Evolutionary conservation across 1,140 invertebrate species (phyloP).

Genomic region (Drosophila pallidifrons): DNA sequence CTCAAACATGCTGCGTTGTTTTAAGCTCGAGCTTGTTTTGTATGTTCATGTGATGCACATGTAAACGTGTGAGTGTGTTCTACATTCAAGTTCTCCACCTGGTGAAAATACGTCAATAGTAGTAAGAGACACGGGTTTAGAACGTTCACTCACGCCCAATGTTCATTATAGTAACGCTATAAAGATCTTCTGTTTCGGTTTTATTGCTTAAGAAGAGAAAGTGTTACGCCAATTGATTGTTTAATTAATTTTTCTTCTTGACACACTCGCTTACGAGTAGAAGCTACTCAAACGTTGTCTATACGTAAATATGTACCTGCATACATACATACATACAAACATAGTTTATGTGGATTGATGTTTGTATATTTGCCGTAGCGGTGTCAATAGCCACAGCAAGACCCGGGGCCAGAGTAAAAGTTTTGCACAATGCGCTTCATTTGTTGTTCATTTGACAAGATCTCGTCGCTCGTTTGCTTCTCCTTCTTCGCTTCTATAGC

Average conservation of each 20-base stretch:
- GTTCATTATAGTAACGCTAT: slow-evolving; percentile 55
- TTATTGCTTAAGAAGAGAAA: slow-evolving; percentile 82
- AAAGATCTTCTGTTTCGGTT: slow-evolving; percentile 60
- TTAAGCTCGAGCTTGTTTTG: slow-evolving; percentile 34
- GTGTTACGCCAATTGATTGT: slow-evolving; percentile 83
- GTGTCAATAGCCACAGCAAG: slow-evolving; percentile 55
- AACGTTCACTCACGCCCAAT: slow-evolving; percentile 72
- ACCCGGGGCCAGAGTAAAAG: slow-evolving; percentile 67
- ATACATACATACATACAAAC: background rate
- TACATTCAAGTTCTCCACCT: slow-evolving; percentile 52
- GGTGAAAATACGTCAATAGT: slow-evolving; percentile 40
- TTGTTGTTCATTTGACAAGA: slow-evolving; percentile 73
- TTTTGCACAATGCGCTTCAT: slow-evolving; percentile 80
- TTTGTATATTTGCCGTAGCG: slow-evolving; percentile 11
- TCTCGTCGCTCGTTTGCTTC: slow-evolving; percentile 34
- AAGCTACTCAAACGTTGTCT: slow-evolving; percentile 41
- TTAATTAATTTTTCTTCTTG: slow-evolving; percentile 78
- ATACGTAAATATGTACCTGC: background rate
- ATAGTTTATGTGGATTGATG: background rate
- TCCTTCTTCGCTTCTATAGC: slow-evolving; percentile 34
- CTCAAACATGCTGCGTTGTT: slow-evolving; percentile 58
- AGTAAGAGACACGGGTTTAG: slow-evolving; percentile 57
- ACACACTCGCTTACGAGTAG: slow-evolving; percentile 16
- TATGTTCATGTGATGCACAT: background rate
- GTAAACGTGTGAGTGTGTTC: slow-evolving; percentile 38